phyloP scores from a whole-genome alignment of 2,888 invertebrate genomes.

The Brenthis daphne region DNA sequence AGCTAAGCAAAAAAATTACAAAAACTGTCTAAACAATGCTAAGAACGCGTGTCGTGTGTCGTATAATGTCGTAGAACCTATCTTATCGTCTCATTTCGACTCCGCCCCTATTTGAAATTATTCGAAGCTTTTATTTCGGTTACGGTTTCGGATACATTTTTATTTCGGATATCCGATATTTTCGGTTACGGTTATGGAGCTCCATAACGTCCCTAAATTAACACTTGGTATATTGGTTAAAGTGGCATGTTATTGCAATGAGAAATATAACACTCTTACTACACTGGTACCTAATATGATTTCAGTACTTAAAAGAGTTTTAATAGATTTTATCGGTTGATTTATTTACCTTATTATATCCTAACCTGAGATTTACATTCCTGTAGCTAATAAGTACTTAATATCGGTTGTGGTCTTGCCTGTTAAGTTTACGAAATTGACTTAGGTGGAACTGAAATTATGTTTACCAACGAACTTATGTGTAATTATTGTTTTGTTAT shows the following conservation, averaged over 20 bases:
- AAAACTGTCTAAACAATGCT: too few species aligned
- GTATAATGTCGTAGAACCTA: too few species aligned
- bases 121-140: too few species aligned
- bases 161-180: too few species aligned
- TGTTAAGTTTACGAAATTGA: constrained; percentile 80
- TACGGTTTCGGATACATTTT: too few species aligned
- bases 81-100: too few species aligned
- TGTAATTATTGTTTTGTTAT: constrained; percentile 65
- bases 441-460: constrained; percentile 78
- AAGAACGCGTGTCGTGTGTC: too few species aligned
- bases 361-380: constrained; percentile 58
- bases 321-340: constrained; percentile 19
- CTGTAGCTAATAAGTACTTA: constrained; percentile 82
- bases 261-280: neutral
- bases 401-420: constrained; percentile 84
- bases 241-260: neutral
- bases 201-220: too few species aligned
- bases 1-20: too few species aligned
- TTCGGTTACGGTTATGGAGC: too few species aligned
- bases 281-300: constrained; percentile 8
- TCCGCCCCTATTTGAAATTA: too few species aligned
- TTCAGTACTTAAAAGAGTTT: constrained; percentile 24
- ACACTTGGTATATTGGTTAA: neutral
- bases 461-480: constrained; percentile 80
- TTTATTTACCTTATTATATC: constrained; percentile 21